Evolutionary conservation across 2,888 invertebrate species (phyloP), one percentile per base, ranked within the genome.

Genomic region (Chaitophorus viminalis): DNA sequence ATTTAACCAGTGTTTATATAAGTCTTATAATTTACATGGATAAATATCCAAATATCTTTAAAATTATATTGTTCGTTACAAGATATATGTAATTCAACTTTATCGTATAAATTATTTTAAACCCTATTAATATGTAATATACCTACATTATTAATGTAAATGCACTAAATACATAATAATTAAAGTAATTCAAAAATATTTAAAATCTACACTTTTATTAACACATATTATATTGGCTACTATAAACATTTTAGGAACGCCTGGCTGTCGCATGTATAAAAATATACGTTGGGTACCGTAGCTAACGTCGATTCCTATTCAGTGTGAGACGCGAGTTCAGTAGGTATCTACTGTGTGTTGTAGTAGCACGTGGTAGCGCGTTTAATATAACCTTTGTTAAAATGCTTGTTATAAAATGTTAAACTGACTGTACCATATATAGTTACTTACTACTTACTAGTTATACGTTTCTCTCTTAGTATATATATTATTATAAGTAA

Each of bases 201-300:
- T 14, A 46, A 14, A 46, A 46, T 46, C 14, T 46, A 25, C 3
- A 25, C 2, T 60, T 60, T 60, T 60, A 25, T 25, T 6, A 21
- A 70, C 4, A 31, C 29, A 6, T 78, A 36, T 36, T 25, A 9
- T 21, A 68, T 68, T 18, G 39, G 65, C 68, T 14, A 1, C 68
- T 14, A 1, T 46, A 46, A 46, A 52, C 72, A 82, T 72, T 72
- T 82, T 82, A 31, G 25, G 72, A 72, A 82, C 82, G 25, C 82
- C 46, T 72, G 82, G 70, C 82, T 72, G 21, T 21, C 29, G 81
- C 68, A 29, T 52, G 82, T 72, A 52, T 72, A 82, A 70, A 82
- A 82, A 82, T 82, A 82, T 82, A 82, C 70, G 31, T 70, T 46
- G 25, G 82, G n/a, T 25, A 82, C 33, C 33, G 21, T 82, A 72